Percentiles rank a stretch among this genome's conserved stretches.
phyloP scores from a whole-genome alignment of 92 coral and sea anemone genomes.

The Actinostola sp. region DNA sequence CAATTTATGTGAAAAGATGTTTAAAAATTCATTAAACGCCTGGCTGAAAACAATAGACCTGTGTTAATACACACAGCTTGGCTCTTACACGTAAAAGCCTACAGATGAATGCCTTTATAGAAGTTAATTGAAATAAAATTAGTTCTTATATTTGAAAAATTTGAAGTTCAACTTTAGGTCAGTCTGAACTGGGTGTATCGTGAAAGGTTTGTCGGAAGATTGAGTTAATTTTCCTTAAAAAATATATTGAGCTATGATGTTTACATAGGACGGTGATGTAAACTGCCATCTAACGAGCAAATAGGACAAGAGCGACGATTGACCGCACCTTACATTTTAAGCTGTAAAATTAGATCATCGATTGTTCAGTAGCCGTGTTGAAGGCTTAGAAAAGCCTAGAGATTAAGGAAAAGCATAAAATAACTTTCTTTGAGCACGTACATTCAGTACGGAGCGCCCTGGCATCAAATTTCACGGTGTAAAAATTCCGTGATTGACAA shows the following conservation, averaged over 20 bases:
- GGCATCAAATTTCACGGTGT: background rate
- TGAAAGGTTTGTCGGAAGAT: background rate
- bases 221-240: background rate
- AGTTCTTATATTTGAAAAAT: background rate
- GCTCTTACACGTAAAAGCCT: too few relatives aligned
- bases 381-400: background rate
- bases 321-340: slow-evolving; percentile 14
- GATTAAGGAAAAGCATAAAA: background rate
- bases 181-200: background rate
- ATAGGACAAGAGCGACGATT: background rate
- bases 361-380: background rate
- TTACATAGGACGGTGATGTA: background rate
- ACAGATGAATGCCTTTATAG: too few relatives aligned
- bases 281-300: background rate
- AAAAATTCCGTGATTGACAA: background rate
- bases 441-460: background rate
- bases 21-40: slow-evolving; percentile 28
- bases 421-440: background rate
- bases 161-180: background rate
- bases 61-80: background rate
- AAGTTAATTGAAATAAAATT: too few relatives aligned
- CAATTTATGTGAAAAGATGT: background rate
- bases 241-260: background rate
- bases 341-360: slow-evolving; percentile 12
- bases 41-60: slow-evolving; percentile 9